phyloP scores from a whole-genome alignment of 2,113 vertebrate genomes.

The Smithornis capensis region DNA sequence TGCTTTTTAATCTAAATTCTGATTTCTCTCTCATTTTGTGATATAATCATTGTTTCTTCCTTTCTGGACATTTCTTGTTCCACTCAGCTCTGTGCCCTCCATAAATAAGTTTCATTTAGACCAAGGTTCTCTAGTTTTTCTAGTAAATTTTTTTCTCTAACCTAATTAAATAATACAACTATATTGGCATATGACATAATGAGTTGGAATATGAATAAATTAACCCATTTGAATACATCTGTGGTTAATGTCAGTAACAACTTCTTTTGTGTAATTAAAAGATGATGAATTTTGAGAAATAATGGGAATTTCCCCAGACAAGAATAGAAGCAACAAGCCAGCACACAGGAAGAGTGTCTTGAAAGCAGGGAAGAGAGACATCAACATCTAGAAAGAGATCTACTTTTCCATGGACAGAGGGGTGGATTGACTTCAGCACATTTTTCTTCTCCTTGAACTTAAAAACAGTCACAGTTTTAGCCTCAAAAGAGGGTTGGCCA shows the following conservation, averaged over 20 bases:
- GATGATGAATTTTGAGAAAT: background rate
- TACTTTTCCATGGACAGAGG: background rate
- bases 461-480: background rate
- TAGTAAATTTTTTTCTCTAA: background rate
- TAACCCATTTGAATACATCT: background rate
- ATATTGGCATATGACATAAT: background rate
- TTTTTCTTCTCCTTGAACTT: slow-evolving; percentile 3
- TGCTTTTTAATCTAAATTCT: background rate
- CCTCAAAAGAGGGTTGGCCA: background rate
- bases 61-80: background rate
- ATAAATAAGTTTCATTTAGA: background rate
- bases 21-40: background rate
- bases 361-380: background rate
- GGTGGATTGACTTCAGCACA: background rate
- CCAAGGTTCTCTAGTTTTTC: background rate
- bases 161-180: background rate
- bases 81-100: background rate
- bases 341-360: background rate
- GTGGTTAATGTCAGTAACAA: background rate
- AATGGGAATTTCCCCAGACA: background rate
- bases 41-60: background rate
- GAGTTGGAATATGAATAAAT: background rate
- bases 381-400: background rate
- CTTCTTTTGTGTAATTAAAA: background rate
- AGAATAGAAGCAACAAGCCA: background rate